Percentiles rank a stretch among this genome's conserved stretches.
Evolutionary conservation across 1,140 invertebrate species (phyloP).

Genomic region (Pemphigus obesinymphae): DNA sequence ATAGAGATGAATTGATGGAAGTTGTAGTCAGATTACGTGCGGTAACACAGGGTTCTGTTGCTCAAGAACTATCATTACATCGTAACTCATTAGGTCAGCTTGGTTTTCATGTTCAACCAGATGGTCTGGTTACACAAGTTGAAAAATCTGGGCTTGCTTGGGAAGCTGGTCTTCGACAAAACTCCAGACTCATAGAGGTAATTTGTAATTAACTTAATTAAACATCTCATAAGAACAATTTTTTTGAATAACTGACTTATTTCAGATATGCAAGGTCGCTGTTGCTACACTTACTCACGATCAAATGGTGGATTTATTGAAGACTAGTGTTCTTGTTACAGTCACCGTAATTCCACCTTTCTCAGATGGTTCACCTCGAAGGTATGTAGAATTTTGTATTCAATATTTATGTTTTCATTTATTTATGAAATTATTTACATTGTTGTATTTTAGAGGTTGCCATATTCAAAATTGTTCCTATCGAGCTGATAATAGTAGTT

Average conservation of each 20-base stretch:
- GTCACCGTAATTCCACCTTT: constrained; percentile 77
- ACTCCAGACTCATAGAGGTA: constrained; percentile 82
- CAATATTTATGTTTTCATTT: too few relatives aligned
- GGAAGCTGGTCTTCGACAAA: constrained; percentile 82
- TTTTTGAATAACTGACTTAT: not conserved
- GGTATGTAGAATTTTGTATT: too few relatives aligned
- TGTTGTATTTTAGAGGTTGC: constrained; percentile 58
- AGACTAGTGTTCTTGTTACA: constrained; percentile 80
- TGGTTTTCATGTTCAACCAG: constrained; percentile 93
- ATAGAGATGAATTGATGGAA: constrained; percentile 73
- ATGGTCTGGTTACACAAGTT: constrained; percentile 91
- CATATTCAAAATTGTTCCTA: constrained; percentile 65
- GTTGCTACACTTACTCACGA: constrained; percentile 86
- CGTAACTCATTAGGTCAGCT: constrained; percentile 80
- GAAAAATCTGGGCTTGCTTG: constrained; percentile 82
- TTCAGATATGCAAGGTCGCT: constrained; percentile 79
- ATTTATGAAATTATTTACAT: too few relatives aligned
- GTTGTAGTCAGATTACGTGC: constrained; percentile 66
- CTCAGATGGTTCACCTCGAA: constrained; percentile 62
- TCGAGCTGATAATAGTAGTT: constrained; percentile 53
- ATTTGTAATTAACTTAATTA: too few relatives aligned
- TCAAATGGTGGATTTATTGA: constrained; percentile 88
- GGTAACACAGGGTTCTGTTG: constrained; percentile 69
- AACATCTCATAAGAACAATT: not conserved
- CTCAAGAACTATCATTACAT: constrained; percentile 68